Evolutionary conservation across 2,888 invertebrate genomes (phyloP).

Genomic region (Subacronicta megacephala): DNA sequence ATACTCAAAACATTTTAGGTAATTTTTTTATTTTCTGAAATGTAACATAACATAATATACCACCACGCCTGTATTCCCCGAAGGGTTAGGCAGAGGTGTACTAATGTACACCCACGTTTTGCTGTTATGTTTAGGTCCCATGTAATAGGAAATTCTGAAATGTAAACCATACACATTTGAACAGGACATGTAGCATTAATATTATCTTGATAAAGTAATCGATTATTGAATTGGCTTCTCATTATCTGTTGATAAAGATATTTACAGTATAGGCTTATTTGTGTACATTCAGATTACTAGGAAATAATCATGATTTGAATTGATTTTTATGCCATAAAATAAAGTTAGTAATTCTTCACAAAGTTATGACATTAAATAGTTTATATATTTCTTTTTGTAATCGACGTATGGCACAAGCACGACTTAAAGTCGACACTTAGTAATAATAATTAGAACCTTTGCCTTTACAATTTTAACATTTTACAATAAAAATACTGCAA

Average conservation of each 20-base stretch:
- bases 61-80: too few species aligned
- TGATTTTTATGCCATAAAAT: constrained; percentile 30
- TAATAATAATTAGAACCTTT: constrained; percentile 45
- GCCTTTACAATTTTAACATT: constrained; percentile 43
- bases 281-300: constrained; percentile 7
- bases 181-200: too few species aligned
- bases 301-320: constrained; percentile 35
- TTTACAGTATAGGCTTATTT: constrained; percentile 18
- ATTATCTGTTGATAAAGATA: constrained; percentile 31
- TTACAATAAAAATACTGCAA: constrained; percentile 39
- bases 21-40: too few species aligned
- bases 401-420: constrained; percentile 50
- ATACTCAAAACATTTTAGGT: too few species aligned
- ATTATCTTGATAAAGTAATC: constrained; percentile 31
- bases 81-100: too few species aligned
- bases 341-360: constrained; percentile 27
- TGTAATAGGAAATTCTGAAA: too few species aligned
- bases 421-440: constrained; percentile 51
- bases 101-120: too few species aligned
- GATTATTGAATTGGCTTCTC: constrained; percentile 34
- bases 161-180: too few species aligned
- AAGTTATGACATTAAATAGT: constrained; percentile 21
- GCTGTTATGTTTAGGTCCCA: too few species aligned
- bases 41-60: too few species aligned
- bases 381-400: constrained; percentile 30